Percentiles rank a stretch among this genome's conserved stretches.
Conservation (phyloP, 1,140 invertebrate species). For the Lamellibrachia luymesi region DNA sequence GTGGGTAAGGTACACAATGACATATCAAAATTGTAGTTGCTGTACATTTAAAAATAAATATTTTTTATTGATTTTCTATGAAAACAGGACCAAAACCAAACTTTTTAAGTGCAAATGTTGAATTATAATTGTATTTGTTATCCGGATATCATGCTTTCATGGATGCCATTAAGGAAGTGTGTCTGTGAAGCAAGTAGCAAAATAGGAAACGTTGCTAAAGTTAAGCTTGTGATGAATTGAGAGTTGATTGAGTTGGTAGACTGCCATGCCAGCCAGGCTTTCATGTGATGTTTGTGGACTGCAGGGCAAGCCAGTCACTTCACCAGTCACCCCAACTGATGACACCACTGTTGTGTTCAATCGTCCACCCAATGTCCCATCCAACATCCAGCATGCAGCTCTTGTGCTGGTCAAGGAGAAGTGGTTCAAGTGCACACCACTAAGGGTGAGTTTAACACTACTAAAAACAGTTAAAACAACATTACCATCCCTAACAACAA, state of each 20-base stretch:
- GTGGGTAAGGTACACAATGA: too few species aligned
- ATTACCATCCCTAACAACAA: background rate
- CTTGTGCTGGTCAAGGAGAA: background rate
- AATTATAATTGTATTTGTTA: background rate
- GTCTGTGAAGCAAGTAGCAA: too few species aligned
- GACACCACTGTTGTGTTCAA: background rate
- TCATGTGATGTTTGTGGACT: background rate
- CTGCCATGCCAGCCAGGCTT: background rate
- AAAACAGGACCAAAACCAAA: background rate
- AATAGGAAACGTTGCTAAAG: background rate
- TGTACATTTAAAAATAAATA: too few species aligned
- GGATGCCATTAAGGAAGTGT: too few species aligned
- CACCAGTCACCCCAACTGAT: background rate
- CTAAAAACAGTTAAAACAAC: background rate
- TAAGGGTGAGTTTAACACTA: background rate
- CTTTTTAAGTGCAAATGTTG: background rate
- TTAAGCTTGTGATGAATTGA: background rate
- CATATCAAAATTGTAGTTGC: too few species aligned
- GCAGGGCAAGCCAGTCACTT: background rate
- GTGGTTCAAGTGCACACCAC: background rate
- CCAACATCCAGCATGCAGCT: background rate
- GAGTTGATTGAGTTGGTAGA: background rate
- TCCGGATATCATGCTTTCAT: background rate
- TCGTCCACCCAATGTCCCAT: background rate
- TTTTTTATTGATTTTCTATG: too few species aligned